These are phyloP conservation scores for Mormoops blainvillei DNA, from an alignment of 2,113 vertebrate genomes.

Conservation along the genomic window DNA sequence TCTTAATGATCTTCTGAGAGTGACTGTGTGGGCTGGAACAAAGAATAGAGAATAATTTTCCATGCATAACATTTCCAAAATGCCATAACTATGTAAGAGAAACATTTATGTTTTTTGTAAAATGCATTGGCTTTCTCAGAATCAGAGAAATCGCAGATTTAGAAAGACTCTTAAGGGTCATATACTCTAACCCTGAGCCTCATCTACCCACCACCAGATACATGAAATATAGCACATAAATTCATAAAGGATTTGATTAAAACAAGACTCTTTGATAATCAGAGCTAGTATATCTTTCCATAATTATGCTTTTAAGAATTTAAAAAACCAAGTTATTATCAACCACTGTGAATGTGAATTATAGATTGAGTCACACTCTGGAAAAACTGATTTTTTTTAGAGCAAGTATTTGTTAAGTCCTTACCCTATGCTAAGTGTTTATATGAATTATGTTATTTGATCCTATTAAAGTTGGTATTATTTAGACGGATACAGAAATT, in stretches of 20 bases:
- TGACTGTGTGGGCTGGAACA: slow-evolving; percentile 42
- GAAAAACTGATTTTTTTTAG: background rate
- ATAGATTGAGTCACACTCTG: background rate
- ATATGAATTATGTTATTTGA: background rate
- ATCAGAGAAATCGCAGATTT: slow-evolving; percentile 1
- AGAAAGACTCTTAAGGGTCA: background rate
- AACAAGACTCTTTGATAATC: background rate
- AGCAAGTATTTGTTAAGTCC: background rate
- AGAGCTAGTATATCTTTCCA: background rate
- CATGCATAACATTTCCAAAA: slow-evolving; percentile 51
- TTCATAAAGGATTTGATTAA: background rate
- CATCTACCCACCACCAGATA: background rate
- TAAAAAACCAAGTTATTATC: background rate
- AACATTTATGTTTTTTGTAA: slow-evolving; percentile 27
- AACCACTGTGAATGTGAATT: background rate
- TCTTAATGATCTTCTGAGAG: slow-evolving; percentile 54
- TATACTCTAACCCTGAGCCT: background rate
- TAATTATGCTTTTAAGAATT: slow-evolving; percentile 1
- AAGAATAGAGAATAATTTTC: slow-evolving; percentile 64
- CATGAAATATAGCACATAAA: background rate
- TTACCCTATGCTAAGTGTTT: background rate
- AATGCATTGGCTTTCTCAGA: background rate
- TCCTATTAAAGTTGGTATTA: background rate
- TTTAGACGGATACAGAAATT: background rate
- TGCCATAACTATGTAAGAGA: slow-evolving; percentile 47